Evolutionary conservation across 2,113 vertebrate species (phyloP).

Genomic region (Limanda limanda): DNA sequence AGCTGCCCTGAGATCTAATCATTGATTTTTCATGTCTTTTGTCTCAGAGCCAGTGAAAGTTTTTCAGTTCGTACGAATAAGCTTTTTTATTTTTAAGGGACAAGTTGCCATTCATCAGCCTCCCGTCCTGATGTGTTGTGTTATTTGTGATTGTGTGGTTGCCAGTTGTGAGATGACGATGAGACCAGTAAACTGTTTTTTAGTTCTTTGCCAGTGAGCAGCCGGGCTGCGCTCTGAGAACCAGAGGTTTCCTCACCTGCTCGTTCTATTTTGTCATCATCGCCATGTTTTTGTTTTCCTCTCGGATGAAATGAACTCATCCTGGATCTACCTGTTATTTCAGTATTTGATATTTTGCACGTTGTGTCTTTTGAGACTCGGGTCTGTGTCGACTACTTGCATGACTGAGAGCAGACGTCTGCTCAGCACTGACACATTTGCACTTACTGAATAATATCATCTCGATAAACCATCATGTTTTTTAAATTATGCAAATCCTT

Average conservation of each 20-base stretch:
- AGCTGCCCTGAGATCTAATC: background rate
- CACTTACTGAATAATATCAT: slow-evolving; percentile 46
- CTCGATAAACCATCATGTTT: background rate
- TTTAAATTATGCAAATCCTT: slow-evolving; percentile 37
- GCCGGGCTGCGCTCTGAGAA: slow-evolving; percentile 1
- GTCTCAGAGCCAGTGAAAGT: background rate
- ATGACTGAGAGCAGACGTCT: slow-evolving; percentile 50
- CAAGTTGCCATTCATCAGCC: background rate
- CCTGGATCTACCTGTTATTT: slow-evolving; percentile 5
- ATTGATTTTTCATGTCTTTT: background rate
- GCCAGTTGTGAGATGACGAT: background rate
- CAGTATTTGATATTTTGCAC: slow-evolving; percentile 50
- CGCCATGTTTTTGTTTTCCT: background rate
- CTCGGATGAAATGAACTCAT: background rate
- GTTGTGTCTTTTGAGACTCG: slow-evolving; percentile 30
- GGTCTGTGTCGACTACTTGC: slow-evolving; percentile 19
- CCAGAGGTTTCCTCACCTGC: background rate
- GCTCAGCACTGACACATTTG: slow-evolving; percentile 51
- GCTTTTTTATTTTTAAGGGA: slow-evolving; percentile 12
- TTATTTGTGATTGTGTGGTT: slow-evolving; percentile 8
- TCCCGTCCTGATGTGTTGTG: background rate
- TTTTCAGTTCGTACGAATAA: background rate
- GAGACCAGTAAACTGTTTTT: background rate
- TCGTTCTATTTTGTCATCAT: no score
- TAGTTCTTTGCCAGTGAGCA: background rate